These are phyloP conservation scores for Hybos culiciformis DNA, from an alignment of 2,888 invertebrate species.

Conservation along the genomic window DNA sequence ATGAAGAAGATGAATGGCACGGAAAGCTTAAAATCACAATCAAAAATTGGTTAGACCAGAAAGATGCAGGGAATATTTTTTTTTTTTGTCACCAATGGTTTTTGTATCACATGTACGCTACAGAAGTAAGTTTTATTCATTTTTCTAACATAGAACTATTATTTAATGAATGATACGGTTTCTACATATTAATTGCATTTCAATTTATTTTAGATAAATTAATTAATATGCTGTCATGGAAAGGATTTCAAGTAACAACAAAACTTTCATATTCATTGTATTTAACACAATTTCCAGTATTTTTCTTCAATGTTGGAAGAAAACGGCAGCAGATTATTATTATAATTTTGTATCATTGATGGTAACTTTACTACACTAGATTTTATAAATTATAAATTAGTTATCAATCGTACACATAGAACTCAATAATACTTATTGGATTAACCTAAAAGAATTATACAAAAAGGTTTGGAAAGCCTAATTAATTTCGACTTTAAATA, in stretches of 20 bases:
- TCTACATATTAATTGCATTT: neutral
- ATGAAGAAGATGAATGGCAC: conserved; percentile 43
- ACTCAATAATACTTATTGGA: too few relatives aligned
- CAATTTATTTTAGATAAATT: conserved; percentile 40
- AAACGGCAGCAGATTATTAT: conserved; percentile 44
- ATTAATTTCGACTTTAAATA: too few relatives aligned
- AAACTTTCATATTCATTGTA: conserved; percentile 57
- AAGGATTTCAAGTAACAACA: conserved; percentile 48
- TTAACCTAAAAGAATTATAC: too few relatives aligned
- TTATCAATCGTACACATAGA: too few relatives aligned
- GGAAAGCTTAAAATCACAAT: conserved; percentile 31
- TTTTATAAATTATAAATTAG: too few relatives aligned
- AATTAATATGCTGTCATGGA: conserved; percentile 43
- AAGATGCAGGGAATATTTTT: conserved; percentile 9
- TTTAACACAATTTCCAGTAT: conserved; percentile 56
- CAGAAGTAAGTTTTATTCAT: conserved; percentile 32
- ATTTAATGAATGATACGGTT: conserved; percentile 1
- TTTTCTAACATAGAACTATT: too few relatives aligned
- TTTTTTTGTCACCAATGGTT: conserved; percentile 52
- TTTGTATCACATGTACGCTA: conserved; percentile 49
- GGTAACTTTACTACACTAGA: conserved; percentile 36
- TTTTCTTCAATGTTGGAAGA: conserved; percentile 53
- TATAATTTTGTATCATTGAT: conserved; percentile 43
- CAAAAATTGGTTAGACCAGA: conserved; percentile 28
- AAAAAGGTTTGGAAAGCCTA: too few relatives aligned